Base-by-base conservation (phyloP, 2,888 invertebrate genomes). In the Melinaea menophilus region DNA sequence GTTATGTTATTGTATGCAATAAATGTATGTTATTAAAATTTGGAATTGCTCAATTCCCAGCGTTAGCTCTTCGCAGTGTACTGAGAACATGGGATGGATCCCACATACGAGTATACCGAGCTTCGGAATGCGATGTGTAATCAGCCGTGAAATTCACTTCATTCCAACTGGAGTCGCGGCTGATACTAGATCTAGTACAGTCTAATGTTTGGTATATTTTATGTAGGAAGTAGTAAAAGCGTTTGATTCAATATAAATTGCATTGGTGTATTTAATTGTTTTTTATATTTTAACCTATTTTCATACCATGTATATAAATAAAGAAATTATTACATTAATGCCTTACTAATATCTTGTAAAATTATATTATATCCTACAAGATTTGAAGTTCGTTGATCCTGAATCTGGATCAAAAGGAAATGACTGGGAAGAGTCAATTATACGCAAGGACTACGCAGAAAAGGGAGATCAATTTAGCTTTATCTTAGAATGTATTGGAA, bases 341-440 rank as follows among this genome's bases (percentile, higher is more conserved):
- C 22, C 22, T 22, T 22, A 22, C 22, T 22, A 22, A 22, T 22
- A 22, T 22, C 22, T 37, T 37, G 37, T 37, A 37, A 37, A 2
- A 2, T 37, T 22, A 22, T 22, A 22, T 22, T 22, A 22, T 37
- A 37, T 37, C 7, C 4, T 37, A 37, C 7, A 37, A 37, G 7
- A 37, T 37, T 1, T 37, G 7, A 31, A 61, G 59, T 57, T 59
- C 4, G 59, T 31, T 55, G 57, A 66, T 66, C 61, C 58, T 41
- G 61, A 55, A 47, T 57, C 58, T 61, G 64, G 64, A 68, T 65
- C 56, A 74, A 76, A 75, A 80, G 73, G 79, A 86, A 88, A 88
- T 89, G 88, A 85, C 81, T 84, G 81, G 85, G 88, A 88, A 88
- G 86, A 89, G 86, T 88, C 89, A 89, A 90, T 90, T 90, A 89